A percentile compares a stretch with the other conserved stretches of the same genome.
These are phyloP conservation scores for Syncerus caffer DNA, from an alignment of 2,797 vertebrate genomes.

Conservation along the genomic window DNA sequence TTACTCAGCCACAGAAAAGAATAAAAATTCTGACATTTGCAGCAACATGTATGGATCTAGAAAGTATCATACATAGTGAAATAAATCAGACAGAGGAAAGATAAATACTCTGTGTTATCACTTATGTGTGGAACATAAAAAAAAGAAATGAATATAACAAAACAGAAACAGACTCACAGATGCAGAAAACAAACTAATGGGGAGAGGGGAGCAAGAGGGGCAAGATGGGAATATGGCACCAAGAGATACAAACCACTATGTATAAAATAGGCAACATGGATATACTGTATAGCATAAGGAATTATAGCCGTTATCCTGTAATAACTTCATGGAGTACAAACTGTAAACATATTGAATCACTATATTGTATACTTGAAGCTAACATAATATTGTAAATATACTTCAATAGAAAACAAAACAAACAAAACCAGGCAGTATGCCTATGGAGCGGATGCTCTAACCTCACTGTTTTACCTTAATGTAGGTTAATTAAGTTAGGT, in stretches of 20 bases:
- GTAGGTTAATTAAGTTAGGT: background rate
- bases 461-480: background rate
- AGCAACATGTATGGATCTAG: background rate
- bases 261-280: background rate
- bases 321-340: background rate
- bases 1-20: background rate
- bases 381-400: background rate
- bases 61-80: background rate
- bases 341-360: background rate
- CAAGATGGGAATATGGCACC: background rate
- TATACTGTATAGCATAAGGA: background rate
- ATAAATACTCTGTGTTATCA: background rate
- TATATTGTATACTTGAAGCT: background rate
- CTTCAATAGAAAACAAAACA: background rate
- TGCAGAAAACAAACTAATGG: background rate
- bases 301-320: background rate
- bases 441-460: background rate
- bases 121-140: background rate
- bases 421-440: background rate
- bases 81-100: background rate
- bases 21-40: background rate
- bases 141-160: background rate
- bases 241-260: background rate
- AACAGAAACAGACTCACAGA: background rate
- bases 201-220: background rate